phyloP scores from a whole-genome alignment of 2,113 vertebrate species.

The Gymnarchus niloticus region DNA sequence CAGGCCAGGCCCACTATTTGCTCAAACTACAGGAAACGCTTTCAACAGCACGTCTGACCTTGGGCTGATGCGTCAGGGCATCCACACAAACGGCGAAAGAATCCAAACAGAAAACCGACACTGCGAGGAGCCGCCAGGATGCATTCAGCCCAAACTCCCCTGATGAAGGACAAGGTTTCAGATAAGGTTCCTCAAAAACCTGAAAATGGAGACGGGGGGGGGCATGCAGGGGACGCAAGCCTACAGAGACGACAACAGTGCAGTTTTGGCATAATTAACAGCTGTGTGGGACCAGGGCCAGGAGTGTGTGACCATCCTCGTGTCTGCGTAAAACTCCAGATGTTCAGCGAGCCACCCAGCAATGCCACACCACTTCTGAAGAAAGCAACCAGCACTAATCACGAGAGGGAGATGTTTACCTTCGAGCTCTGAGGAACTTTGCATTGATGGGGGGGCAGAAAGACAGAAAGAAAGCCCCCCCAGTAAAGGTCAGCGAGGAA shows the following conservation, averaged over 20 bases:
- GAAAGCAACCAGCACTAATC: neutral
- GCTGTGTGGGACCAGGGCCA: neutral
- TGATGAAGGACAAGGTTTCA: neutral
- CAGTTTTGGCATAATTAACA: conserved; percentile 34
- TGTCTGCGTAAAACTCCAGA: neutral
- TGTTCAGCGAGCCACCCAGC: neutral
- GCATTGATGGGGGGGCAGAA: neutral
- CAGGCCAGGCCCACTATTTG: neutral
- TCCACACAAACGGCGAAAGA: neutral
- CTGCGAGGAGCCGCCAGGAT: neutral
- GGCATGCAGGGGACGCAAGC: neutral
- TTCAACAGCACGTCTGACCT: neutral
- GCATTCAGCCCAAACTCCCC: neutral
- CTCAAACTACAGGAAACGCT: neutral
- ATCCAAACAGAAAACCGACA: neutral
- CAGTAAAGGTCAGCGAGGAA: too few species aligned
- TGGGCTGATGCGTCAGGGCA: too few species aligned
- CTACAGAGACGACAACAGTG: conserved; percentile 45
- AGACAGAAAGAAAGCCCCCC: neutral
- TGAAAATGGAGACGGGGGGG: too few species aligned
- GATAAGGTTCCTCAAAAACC: neutral
- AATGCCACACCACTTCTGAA: neutral
- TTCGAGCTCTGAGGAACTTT: neutral
- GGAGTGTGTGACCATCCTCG: neutral
- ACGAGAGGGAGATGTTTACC: neutral